These are phyloP conservation scores for Gortyna flavago DNA, from an alignment of 2,888 invertebrate genomes.

Conservation along the genomic window DNA sequence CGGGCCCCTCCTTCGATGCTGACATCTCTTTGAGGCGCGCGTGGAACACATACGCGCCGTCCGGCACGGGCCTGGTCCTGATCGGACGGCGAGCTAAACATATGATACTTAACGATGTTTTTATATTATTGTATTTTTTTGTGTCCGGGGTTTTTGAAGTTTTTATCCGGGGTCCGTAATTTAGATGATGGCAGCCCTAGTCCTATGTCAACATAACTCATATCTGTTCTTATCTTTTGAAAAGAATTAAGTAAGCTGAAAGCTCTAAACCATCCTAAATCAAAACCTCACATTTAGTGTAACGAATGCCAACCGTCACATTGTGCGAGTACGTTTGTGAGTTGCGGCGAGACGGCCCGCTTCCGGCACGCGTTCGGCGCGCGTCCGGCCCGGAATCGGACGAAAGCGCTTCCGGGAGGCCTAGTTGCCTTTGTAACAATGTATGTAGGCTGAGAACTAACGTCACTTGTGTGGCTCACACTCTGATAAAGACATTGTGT, in stretches of 20 bases:
- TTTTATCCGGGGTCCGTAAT: too few relatives aligned
- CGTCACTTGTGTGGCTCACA: constrained; percentile 21
- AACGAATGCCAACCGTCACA: constrained; percentile 35
- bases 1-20: too few relatives aligned
- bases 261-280: constrained; percentile 24
- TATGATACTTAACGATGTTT: too few relatives aligned
- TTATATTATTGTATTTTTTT: too few relatives aligned
- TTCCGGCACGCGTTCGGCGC: constrained; percentile 50
- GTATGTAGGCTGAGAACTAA: constrained; percentile 46
- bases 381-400: constrained; percentile 72
- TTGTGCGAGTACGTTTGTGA: constrained; percentile 51
- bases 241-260: constrained; percentile 4
- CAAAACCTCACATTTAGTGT: constrained; percentile 38
- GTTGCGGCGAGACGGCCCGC: constrained; percentile 56
- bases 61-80: too few relatives aligned
- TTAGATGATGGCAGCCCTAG: too few relatives aligned
- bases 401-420: constrained; percentile 71
- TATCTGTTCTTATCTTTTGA: constrained; percentile 16
- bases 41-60: too few relatives aligned
- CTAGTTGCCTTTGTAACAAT: constrained; percentile 68
- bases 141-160: too few relatives aligned
- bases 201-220: constrained; percentile 11
- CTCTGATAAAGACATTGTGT: constrained; percentile 12
- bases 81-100: too few relatives aligned
- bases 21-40: too few relatives aligned